Evolutionary conservation across 2,797 vertebrate species (phyloP).

Genomic region (Amazona finschi): DNA sequence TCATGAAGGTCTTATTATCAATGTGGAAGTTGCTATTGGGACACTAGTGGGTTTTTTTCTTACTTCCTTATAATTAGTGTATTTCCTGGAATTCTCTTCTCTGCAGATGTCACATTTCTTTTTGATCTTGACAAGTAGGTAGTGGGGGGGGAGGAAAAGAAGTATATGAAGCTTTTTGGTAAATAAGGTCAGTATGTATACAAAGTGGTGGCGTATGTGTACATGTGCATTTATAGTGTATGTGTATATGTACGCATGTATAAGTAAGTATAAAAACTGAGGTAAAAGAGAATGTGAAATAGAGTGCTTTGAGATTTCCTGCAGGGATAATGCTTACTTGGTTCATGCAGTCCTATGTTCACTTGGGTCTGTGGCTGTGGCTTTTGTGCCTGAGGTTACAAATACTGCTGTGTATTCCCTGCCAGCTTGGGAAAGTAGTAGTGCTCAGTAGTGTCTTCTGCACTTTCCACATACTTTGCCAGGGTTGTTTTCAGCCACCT

Average conservation of each 20-base stretch:
- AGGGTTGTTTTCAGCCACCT: not conserved
- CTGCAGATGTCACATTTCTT: not conserved
- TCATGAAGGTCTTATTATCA: not conserved
- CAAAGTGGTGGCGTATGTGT: not conserved
- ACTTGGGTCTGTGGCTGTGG: not conserved
- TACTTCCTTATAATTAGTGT: not conserved
- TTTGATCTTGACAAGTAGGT: not conserved
- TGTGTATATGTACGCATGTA: not conserved
- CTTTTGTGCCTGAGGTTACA: not conserved
- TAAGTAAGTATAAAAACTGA: not conserved
- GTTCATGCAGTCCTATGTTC: not conserved
- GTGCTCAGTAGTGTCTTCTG: not conserved
- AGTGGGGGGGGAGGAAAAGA: not conserved
- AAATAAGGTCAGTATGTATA: not conserved
- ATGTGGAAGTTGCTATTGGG: not conserved
- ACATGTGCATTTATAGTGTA: not conserved
- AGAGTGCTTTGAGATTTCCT: not conserved
- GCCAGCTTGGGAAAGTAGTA: not conserved
- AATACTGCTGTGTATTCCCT: rapidly evolving
- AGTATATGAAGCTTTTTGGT: not conserved
- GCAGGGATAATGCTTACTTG: not conserved
- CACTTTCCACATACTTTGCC: not conserved
- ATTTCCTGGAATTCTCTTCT: not conserved
- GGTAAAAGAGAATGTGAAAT: not conserved
- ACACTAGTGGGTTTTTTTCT: not conserved